Percentiles rank a stretch among this genome's conserved stretches.
phyloP scores from a whole-genome alignment of 2,888 invertebrate genomes.

The Volucella zonaria region DNA sequence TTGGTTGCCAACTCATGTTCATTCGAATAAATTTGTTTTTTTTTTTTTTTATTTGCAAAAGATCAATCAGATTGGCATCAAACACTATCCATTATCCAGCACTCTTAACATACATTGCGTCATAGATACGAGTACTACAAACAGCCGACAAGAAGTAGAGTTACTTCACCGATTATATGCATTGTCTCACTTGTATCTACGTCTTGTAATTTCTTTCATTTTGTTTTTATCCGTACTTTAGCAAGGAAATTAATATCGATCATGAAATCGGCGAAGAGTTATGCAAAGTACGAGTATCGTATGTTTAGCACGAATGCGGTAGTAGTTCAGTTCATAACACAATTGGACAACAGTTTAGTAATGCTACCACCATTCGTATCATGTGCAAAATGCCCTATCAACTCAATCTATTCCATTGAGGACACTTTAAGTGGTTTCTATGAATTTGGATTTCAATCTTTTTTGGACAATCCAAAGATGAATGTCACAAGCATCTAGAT shows the following conservation, averaged over 20 bases:
- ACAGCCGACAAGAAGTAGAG: not conserved
- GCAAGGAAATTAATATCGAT: slow-evolving; percentile 47
- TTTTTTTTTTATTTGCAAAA: not conserved
- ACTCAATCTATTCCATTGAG: not conserved
- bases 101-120: not conserved
- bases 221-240: slow-evolving; percentile 19
- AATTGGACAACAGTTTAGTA: slow-evolving; percentile 9
- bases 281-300: slow-evolving; percentile 52
- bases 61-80: too few relatives aligned
- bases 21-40: not conserved
- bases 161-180: slow-evolving; percentile 5
- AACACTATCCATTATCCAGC: not conserved
- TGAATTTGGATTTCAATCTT: slow-evolving; percentile 16
- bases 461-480: slow-evolving; percentile 7
- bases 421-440: too few relatives aligned
- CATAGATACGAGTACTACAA: not conserved
- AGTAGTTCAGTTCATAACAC: slow-evolving; percentile 34
- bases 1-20: too few relatives aligned
- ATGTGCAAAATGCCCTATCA: slow-evolving; percentile 21
- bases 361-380: slow-evolving; percentile 27
- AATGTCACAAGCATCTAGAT: slow-evolving; percentile 17
- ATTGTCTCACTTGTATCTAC: not conserved
- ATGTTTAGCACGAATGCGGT: slow-evolving; percentile 67
- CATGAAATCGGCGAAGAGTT: slow-evolving; percentile 37
- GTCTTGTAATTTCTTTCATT: not conserved